These are phyloP conservation scores for Silurus glanis DNA, from an alignment of 2,113 vertebrate genomes.

Conservation along the genomic window DNA sequence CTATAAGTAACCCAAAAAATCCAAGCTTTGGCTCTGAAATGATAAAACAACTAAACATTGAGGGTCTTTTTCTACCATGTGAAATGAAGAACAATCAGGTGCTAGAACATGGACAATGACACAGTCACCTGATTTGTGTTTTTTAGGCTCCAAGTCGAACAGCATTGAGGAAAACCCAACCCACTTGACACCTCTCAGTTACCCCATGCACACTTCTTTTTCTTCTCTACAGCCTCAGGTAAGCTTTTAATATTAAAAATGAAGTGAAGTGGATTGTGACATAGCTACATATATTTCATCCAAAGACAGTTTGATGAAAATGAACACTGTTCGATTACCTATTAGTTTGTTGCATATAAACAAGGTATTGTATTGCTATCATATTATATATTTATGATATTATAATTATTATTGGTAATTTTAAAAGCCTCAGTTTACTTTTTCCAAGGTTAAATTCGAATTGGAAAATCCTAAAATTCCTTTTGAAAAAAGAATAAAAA, in stretches of 20 bases:
- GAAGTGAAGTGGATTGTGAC: too few species aligned
- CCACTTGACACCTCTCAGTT: conserved; percentile 75
- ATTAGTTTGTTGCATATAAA: too few species aligned
- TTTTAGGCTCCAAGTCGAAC: conserved; percentile 81
- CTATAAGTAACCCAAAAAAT: background rate
- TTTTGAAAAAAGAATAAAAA: too few species aligned
- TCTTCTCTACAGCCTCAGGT: conserved; percentile 84
- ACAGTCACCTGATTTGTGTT: background rate
- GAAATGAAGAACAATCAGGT: background rate
- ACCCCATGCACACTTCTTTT: conserved; percentile 76
- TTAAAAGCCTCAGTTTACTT: too few species aligned
- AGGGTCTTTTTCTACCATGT: background rate
- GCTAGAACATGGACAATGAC: background rate
- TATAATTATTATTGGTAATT: too few species aligned
- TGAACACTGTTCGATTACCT: too few species aligned
- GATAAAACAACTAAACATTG: background rate
- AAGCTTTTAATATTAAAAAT: background rate
- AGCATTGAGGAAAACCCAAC: conserved; percentile 78
- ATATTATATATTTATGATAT: too few species aligned
- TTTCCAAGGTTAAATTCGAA: too few species aligned
- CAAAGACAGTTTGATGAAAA: too few species aligned
- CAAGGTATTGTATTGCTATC: too few species aligned
- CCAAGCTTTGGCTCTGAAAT: background rate
- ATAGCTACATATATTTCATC: too few species aligned
- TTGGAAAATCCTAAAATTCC: too few species aligned